Base-by-base conservation (phyloP, 2,113 vertebrate genomes). In the Pelecanoides urinatrix region DNA sequence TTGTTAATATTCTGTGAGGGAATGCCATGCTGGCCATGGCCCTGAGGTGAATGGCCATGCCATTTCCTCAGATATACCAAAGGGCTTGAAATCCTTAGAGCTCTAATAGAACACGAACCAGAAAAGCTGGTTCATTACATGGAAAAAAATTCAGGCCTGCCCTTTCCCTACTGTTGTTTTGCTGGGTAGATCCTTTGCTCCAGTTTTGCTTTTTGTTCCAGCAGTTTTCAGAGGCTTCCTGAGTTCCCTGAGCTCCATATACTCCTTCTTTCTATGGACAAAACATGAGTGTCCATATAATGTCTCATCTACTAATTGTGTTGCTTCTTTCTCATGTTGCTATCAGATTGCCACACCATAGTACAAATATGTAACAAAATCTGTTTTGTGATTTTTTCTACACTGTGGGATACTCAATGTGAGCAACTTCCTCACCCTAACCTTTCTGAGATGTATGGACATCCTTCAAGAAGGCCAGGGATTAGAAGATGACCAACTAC, bases 271-370 rank as follows among this genome's bases (percentile, higher is more conserved):
- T 63, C 53, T 36, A 59, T 19, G 34, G 55, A 45, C 7, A 25
- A 62, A 82, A 34, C 0, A 0, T 30, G 13, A 11, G 1, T 56
- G 34, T 44, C 30, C 27, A 30, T 27, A 14, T 20, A 11, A 45
- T 6, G 10, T 80, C 42, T 86, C 59, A 61, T 20, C 9, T 76
- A 21, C 36, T 73, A 38, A 53, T 62, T 8, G 9, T 14, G 11
- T 47, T 50, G 17, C 29, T 75, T 80, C 40, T 83, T 81, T 75
- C 71, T 87, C 10, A 15, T 1, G 1, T 78, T 93, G 36, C 30
- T 90, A 1, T 72, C 56, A 75, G 23, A 61, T 36, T 87, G 12
- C 29, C 56, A 50, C 6, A 42, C 20, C 12, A 9, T 18, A 32
- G 20, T 49, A 53, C 9, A 85, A 67, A 49, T 68, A 44, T 3